Conservation (phyloP, 2,113 vertebrate species). For the Cavia aperea region DNA sequence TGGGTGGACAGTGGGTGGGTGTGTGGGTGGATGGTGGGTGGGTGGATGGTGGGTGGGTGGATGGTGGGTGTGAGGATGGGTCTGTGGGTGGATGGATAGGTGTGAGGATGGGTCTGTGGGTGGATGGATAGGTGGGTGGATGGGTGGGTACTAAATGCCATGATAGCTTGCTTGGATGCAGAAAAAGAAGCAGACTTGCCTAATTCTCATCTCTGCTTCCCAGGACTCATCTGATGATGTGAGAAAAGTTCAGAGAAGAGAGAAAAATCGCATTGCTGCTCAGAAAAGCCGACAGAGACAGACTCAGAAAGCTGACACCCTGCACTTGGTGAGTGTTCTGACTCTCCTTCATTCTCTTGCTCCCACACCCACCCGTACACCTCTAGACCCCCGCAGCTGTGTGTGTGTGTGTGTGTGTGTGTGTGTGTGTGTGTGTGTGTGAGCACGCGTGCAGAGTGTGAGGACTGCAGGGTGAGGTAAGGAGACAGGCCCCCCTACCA, state of each 20-base stretch:
- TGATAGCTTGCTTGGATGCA: neutral
- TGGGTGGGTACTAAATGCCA: neutral
- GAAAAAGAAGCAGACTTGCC: neutral
- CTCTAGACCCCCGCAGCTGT: neutral
- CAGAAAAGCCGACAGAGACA: slow-evolving; percentile 98
- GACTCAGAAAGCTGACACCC: slow-evolving; percentile 93
- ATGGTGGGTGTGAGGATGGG: neutral
- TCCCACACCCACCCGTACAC: neutral
- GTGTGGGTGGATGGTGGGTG: neutral
- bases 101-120: fast-evolving
- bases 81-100: neutral
- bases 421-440: neutral
- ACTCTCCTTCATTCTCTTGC: neutral
- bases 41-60: too few relatives aligned
- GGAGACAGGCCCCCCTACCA: neutral
- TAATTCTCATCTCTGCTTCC: slow-evolving; percentile 38
- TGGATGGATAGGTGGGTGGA: neutral
- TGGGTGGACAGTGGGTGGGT: neutral
- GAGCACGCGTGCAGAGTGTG: neutral
- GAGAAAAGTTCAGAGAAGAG: slow-evolving; percentile 93
- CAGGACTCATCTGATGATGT: slow-evolving; percentile 91
- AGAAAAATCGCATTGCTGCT: slow-evolving; percentile 97
- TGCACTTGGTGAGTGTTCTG: slow-evolving; percentile 90
- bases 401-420: neutral
- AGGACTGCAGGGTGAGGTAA: neutral